Evolutionary conservation across 2,797 vertebrate species (phyloP).

Genomic region (Schizothorax lantsangensis): DNA sequence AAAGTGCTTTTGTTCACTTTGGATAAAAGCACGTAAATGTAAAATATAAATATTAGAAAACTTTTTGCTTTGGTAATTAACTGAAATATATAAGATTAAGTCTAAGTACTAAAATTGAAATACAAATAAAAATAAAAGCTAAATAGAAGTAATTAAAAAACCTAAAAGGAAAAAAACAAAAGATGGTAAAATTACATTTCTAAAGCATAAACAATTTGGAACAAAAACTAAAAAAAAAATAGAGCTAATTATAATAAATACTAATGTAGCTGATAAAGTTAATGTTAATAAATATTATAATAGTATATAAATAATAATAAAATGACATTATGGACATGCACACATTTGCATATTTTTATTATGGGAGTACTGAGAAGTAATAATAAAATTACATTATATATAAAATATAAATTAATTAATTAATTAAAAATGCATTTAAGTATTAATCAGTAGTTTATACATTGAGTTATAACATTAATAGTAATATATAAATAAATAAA

Average conservation of each 20-base stretch:
- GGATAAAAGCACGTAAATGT: neutral
- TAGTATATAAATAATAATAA: neutral
- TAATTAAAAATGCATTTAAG: neutral
- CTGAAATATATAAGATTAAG: neutral
- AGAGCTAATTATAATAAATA: neutral
- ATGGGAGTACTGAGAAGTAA: neutral
- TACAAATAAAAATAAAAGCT: neutral
- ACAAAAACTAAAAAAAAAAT: neutral
- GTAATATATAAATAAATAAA: neutral
- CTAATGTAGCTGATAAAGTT: neutral
- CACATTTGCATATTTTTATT: neutral
- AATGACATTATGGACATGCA: neutral
- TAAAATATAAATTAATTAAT: neutral
- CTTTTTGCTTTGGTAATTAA: neutral
- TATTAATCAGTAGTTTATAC: neutral
- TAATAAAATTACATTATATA: neutral
- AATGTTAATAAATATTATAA: neutral
- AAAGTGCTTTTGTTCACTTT: neutral
- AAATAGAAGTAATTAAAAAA: neutral
- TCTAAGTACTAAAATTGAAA: neutral
- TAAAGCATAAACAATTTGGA: neutral
- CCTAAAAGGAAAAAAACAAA: neutral
- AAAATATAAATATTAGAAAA: neutral
- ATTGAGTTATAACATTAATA: neutral
- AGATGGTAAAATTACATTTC: neutral